Evolutionary conservation across 2,113 vertebrate genomes (phyloP), one percentile per base, ranked within the genome.

Genomic region (Nibea coibor): DNA sequence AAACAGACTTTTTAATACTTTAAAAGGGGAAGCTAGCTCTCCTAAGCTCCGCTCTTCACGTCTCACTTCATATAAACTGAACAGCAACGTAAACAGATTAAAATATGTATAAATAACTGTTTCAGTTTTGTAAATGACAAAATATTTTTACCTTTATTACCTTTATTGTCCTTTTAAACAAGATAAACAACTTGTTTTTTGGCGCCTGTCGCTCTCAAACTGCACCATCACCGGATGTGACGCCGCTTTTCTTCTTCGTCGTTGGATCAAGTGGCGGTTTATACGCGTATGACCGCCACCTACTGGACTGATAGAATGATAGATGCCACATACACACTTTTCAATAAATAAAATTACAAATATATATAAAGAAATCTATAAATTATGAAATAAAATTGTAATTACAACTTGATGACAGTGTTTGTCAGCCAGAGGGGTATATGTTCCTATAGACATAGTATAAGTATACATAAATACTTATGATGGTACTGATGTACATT

Each of bases 111-210:
- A 3, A 19, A 3, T 20, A 0, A 3, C 0, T 4, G 24, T 16
- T 54, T 15, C 2, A 5, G 2, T 72, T 67, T 6, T 0, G 1
- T n/a, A 0, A 22, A 4, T 1, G 3, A 67, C 10, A 43, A 0
- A 24, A 2, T 10, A 17, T 3, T 22, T 51, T 84, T 50, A 87
- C 82, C 78, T 63, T 81, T 15, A 2, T 35, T 9, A 9, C 35
- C 35, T 39, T 5, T 42, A 24, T 11, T 20, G 26, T 39, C 35
- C 35, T 39, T 26, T 50, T 48, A 10, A 39, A 8, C 1, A 64
- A 62, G 59, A 10, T n/a, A 50, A 57, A 50, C 14, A 15, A 42
- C 4, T 35, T 63, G 4, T 35, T 59, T 59, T 59, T 86, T 82
- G 64, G 72, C 88, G 88, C 85, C 53, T 3, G 10, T 2, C 0